Conservation (phyloP, 2,797 vertebrate genomes). For the Enteromius anoplus region DNA sequence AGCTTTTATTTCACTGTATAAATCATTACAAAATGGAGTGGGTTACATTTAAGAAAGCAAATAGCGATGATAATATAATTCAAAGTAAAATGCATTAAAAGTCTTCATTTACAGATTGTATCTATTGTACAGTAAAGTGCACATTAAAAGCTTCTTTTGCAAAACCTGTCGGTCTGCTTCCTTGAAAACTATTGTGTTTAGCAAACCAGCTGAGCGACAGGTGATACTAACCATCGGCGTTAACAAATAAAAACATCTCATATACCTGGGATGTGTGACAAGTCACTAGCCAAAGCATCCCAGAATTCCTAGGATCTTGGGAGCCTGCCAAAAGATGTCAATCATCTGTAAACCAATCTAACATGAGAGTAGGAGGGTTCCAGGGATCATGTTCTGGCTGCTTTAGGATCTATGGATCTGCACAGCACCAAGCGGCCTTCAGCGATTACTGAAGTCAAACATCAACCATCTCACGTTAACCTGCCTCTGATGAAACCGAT, state of each 20-base stretch:
- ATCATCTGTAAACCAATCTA: conserved; percentile 86
- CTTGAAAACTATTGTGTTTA: neutral
- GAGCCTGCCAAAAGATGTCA: conserved; percentile 81
- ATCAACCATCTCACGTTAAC: conserved; percentile 79
- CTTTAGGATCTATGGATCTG: conserved; percentile 80
- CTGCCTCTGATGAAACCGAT: conserved; percentile 71
- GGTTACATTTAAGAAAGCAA: neutral
- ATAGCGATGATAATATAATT: neutral
- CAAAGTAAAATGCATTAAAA: neutral
- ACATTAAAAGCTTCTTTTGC: neutral
- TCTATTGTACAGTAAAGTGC: neutral
- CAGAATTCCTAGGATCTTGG: conserved; percentile 74
- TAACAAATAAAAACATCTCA: conserved; percentile 10
- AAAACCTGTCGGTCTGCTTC: neutral
- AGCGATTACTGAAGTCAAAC: conserved; percentile 79
- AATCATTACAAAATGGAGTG: neutral
- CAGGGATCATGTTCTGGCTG: conserved; percentile 83
- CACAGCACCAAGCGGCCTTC: conserved; percentile 80
- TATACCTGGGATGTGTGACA: conserved; percentile 5
- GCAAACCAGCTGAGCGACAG: conserved; percentile 24
- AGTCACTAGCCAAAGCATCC: conserved; percentile 69
- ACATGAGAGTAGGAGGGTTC: conserved; percentile 72
- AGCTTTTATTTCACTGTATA: neutral
- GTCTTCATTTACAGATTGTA: neutral
- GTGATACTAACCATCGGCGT: neutral